These are phyloP conservation scores for Eutolmus rufibarbis DNA, from an alignment of 2,888 invertebrate species.

Conservation along the genomic window DNA sequence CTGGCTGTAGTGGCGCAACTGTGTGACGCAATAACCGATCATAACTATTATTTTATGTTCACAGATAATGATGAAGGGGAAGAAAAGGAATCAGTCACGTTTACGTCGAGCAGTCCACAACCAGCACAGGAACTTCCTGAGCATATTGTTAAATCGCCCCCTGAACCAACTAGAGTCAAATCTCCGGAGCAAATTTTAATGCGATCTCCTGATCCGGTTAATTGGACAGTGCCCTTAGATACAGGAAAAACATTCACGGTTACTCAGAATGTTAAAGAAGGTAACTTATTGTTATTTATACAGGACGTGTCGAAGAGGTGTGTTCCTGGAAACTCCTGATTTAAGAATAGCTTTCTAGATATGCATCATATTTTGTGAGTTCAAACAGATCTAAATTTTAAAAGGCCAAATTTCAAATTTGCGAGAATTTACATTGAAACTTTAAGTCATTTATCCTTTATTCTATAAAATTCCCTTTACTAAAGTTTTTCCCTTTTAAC, in stretches of 20 bases:
- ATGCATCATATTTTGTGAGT: no score
- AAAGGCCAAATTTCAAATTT: no score
- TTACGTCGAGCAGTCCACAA: constrained; percentile 61
- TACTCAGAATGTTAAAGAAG: constrained; percentile 87
- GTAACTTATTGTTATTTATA: constrained; percentile 59
- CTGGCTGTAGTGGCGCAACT: not conserved
- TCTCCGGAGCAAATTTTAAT: constrained; percentile 92
- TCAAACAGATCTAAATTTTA: no score
- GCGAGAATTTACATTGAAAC: no score
- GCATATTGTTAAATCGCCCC: constrained; percentile 88
- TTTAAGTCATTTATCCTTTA: no score
- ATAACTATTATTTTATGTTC: constrained; percentile 31
- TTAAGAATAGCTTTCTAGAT: no score
- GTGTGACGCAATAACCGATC: not conserved
- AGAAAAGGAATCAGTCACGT: constrained; percentile 57
- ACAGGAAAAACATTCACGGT: constrained; percentile 93
- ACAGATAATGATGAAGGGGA: constrained; percentile 59
- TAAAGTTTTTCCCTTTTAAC: no score
- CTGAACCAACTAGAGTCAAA: constrained; percentile 91
- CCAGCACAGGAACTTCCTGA: constrained; percentile 63
- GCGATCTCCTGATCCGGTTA: constrained; percentile 92
- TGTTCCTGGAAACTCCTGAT: not conserved
- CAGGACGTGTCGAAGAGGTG: not conserved
- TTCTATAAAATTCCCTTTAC: no score
- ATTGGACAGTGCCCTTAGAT: constrained; percentile 93